A percentile compares a stretch with the other conserved stretches of the same genome.
These are phyloP conservation scores for Bombus polaris DNA, from an alignment of 1,140 invertebrate species.

Conservation along the genomic window DNA sequence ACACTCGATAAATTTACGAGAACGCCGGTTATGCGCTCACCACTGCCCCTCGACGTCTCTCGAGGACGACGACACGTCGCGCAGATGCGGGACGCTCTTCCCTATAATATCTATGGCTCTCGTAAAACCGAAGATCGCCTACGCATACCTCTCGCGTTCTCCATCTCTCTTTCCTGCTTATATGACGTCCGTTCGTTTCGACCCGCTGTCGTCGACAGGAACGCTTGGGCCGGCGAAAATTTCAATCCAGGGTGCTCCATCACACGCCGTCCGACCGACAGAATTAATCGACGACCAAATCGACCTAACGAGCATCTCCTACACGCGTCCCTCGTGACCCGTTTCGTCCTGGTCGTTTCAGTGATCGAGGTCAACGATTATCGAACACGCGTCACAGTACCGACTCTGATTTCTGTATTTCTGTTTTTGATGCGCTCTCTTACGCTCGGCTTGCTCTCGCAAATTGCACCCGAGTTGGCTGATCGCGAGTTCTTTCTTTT, in stretches of 20 bases:
- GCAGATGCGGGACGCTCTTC: neutral
- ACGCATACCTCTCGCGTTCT: neutral
- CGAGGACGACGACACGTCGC: constrained; percentile 4
- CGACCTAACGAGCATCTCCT: constrained; percentile 11
- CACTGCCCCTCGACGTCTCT: constrained; percentile 24
- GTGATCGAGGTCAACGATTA: constrained; percentile 45
- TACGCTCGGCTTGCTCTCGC: neutral
- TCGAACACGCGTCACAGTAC: neutral
- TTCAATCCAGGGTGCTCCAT: constrained; percentile 34
- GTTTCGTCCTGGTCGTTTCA: constrained; percentile 16
- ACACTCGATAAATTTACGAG: constrained; percentile 51
- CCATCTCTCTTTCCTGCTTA: neutral
- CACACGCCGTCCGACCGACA: neutral
- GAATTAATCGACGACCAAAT: constrained; percentile 42
- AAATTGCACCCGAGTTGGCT: neutral
- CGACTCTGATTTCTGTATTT: neutral
- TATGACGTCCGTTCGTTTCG: constrained; percentile 24
- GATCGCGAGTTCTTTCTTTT: neutral
- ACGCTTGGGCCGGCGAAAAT: constrained; percentile 20
- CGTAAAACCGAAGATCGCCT: constrained; percentile 31
- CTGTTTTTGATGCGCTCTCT: neutral
- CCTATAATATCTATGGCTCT: neutral
- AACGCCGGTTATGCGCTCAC: neutral
- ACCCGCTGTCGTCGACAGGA: constrained; percentile 28
- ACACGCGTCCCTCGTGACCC: constrained; percentile 37